Conservation (phyloP, 2,797 vertebrate genomes). For the Limnodromus scolopaceus region DNA sequence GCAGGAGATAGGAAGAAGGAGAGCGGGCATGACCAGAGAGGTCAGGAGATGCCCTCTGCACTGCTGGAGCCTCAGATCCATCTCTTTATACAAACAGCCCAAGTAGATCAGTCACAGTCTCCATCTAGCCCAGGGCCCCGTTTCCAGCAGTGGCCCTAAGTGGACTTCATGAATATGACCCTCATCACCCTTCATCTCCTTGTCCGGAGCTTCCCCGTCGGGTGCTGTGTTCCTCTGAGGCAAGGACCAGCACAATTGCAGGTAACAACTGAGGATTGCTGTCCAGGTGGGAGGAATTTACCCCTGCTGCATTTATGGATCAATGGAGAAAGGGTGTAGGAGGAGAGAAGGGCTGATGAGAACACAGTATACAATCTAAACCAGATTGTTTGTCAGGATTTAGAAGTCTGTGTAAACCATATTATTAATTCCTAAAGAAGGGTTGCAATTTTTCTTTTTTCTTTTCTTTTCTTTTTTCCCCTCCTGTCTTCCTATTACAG, state of each 20-base stretch:
- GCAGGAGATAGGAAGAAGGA: not conserved
- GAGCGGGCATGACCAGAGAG: not conserved
- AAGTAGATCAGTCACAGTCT: not conserved
- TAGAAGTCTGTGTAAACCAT: not conserved
- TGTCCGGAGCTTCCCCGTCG: not conserved
- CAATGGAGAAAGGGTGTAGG: not conserved
- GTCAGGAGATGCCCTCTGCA: not conserved
- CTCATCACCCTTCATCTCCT: not conserved
- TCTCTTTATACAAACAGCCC: not conserved
- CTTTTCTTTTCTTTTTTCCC: not conserved
- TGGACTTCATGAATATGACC: rapidly evolving
- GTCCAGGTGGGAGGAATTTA: not conserved
- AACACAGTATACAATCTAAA: constrained; percentile 4
- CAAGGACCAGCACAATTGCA: not conserved
- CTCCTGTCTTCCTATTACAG: not conserved
- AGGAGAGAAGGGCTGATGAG: constrained; percentile 13
- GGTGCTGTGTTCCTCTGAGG: not conserved
- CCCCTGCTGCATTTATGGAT: not conserved
- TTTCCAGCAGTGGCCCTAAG: not conserved
- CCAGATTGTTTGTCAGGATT: not conserved
- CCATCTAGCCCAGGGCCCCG: not conserved
- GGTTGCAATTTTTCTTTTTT: not conserved
- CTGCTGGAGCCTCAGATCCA: not conserved
- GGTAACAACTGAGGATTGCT: not conserved
- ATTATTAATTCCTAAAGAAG: constrained; percentile 22